phyloP scores from a whole-genome alignment of 1,140 invertebrate species.

The Drosophila quadrilineata region DNA sequence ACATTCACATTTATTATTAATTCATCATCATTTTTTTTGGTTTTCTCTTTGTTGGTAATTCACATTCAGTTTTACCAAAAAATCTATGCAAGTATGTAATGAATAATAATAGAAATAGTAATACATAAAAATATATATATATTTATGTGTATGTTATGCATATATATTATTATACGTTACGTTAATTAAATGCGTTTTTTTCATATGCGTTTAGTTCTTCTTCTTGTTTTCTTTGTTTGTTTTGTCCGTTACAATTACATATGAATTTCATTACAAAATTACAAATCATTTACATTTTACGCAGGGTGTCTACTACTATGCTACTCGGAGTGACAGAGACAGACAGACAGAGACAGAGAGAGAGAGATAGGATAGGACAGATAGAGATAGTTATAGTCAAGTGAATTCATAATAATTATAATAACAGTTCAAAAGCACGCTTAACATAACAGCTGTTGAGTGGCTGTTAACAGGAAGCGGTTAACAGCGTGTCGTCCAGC shows the following conservation, averaged over 20 bases:
- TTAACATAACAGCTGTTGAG: too few relatives aligned
- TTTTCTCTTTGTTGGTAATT: neutral
- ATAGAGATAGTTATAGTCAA: too few relatives aligned
- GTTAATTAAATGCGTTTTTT: constrained; percentile 65
- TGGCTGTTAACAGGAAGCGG: too few relatives aligned
- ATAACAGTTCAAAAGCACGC: too few relatives aligned
- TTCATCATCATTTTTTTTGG: constrained; percentile 14
- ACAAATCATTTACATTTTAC: constrained; percentile 1
- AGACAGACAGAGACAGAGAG: too few relatives aligned
- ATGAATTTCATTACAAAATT: neutral
- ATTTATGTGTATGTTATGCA: constrained; percentile 9
- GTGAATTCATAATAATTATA: too few relatives aligned
- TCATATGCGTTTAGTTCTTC: constrained; percentile 37
- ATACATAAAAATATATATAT: constrained; percentile 55
- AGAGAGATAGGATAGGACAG: too few relatives aligned
- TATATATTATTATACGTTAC: too few relatives aligned
- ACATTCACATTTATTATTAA: constrained; percentile 52
- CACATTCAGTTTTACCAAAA: constrained; percentile 5
- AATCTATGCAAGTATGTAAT: constrained; percentile 5
- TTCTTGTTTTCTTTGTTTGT: constrained; percentile 9
- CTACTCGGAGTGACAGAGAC: too few relatives aligned
- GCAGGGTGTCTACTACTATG: constrained; percentile 14
- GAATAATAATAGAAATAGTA: constrained; percentile 25
- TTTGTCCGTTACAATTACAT: neutral
- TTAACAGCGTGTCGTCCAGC: too few relatives aligned